Conservation (phyloP, 2,113 vertebrate species). For the Thinocorus orbignyianus region DNA sequence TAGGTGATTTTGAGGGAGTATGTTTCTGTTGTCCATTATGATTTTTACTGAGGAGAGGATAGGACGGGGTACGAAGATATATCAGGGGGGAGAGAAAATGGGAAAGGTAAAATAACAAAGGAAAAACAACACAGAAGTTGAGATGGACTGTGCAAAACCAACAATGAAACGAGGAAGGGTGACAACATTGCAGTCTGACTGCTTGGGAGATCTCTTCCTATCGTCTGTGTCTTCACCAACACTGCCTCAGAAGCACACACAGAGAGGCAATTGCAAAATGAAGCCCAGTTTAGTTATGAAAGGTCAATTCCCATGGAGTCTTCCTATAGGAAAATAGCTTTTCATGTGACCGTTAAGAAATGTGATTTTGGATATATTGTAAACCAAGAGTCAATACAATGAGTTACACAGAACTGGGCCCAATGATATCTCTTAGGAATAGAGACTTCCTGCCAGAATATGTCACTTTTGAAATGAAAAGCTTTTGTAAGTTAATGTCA, state of each 20-base stretch:
- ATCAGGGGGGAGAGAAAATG: background rate
- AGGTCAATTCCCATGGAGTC: background rate
- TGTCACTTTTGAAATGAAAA: background rate
- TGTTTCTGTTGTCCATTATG: background rate
- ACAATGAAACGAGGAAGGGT: background rate
- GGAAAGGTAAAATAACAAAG: background rate
- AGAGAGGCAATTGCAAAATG: background rate
- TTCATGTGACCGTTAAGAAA: background rate
- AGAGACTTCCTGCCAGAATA: background rate
- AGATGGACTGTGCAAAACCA: background rate
- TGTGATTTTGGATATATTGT: background rate
- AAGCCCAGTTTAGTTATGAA: background rate
- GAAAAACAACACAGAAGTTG: background rate
- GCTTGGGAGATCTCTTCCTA: background rate
- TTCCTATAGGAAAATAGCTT: background rate
- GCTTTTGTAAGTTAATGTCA: background rate
- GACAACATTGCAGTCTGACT: background rate
- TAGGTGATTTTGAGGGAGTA: background rate
- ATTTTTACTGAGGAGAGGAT: background rate
- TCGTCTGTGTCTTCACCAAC: background rate
- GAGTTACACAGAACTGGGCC: background rate
- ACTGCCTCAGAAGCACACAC: background rate
- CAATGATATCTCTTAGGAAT: background rate
- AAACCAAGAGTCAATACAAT: background rate
- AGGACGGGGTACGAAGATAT: background rate